A percentile compares a stretch with the other conserved stretches of the same genome.
These are phyloP conservation scores for Grus americana DNA, from an alignment of 2,113 vertebrate genomes.

Conservation along the genomic window DNA sequence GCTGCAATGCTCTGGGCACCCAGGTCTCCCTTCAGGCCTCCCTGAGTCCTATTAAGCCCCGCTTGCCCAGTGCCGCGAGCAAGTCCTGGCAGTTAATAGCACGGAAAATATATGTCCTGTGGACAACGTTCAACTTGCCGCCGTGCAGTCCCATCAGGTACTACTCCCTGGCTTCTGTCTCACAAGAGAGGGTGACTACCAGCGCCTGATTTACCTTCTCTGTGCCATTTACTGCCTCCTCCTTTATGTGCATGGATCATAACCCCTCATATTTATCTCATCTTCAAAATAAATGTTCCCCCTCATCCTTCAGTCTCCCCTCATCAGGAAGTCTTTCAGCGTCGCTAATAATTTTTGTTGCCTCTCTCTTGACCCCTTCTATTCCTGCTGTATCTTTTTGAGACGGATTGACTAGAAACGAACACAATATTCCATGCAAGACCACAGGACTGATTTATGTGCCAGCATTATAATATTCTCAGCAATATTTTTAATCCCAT, in stretches of 20 bases:
- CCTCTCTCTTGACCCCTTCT: conserved; percentile 24
- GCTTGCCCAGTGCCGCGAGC: neutral
- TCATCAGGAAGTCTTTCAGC: neutral
- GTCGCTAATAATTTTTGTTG: conserved; percentile 38
- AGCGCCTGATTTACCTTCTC: conserved; percentile 14
- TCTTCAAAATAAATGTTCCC: conserved; percentile 45
- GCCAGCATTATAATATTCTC: neutral
- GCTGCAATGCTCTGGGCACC: neutral
- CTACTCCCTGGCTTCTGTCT: neutral
- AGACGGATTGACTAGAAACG: neutral
- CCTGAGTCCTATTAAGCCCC: neutral
- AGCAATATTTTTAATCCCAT: conserved; percentile 35
- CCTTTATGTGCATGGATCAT: conserved; percentile 12
- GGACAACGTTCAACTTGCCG: neutral
- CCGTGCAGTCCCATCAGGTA: neutral
- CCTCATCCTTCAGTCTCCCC: conserved; percentile 26
- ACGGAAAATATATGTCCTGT: neutral
- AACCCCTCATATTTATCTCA: conserved; percentile 32
- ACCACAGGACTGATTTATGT: conserved; percentile 9
- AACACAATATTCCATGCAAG: neutral
- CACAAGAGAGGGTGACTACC: neutral
- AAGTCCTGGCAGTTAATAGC: neutral
- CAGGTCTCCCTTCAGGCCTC: neutral
- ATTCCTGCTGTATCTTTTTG: conserved; percentile 11
- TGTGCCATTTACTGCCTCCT: neutral